A percentile compares a stretch with the other conserved stretches of the same genome.
These are phyloP conservation scores for Thunnus maccoyii DNA, from an alignment of 2,113 vertebrate genomes.

Conservation along the genomic window DNA sequence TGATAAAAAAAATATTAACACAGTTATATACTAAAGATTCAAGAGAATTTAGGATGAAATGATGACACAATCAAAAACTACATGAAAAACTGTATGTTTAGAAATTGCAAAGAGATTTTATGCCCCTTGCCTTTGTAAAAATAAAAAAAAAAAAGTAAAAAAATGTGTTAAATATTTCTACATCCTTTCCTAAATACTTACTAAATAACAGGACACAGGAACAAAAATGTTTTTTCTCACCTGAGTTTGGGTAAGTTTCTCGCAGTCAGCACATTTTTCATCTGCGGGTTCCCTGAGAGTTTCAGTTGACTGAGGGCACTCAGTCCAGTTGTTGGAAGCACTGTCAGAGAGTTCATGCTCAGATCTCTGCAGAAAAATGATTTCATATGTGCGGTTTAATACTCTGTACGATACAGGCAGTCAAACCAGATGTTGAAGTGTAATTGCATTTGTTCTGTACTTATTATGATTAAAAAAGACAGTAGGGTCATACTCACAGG, in stretches of 20 bases:
- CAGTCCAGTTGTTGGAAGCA: slow-evolving; percentile 89
- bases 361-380: slow-evolving; percentile 85
- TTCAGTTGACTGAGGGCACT: slow-evolving; percentile 92
- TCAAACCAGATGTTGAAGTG: not conserved
- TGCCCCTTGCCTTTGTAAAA: too few species aligned
- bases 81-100: too few species aligned
- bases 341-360: slow-evolving; percentile 91
- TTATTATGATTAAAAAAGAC: not conserved
- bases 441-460: not conserved
- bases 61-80: too few species aligned
- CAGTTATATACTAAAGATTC: too few species aligned
- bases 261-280: slow-evolving; percentile 90
- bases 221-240: slow-evolving; percentile 75
- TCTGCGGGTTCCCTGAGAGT: slow-evolving; percentile 90
- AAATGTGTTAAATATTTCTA: not conserved
- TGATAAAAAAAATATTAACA: too few species aligned
- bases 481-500: slow-evolving; percentile 90
- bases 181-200: not conserved
- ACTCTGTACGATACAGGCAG: not conserved
- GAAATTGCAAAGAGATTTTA: too few species aligned
- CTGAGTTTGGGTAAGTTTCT: slow-evolving; percentile 93
- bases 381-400: not conserved
- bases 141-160: too few species aligned
- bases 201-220: not conserved
- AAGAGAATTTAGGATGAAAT: too few species aligned